Base-by-base conservation (phyloP, 1,140 invertebrate species). In the Anoplolepis gracilipes region DNA sequence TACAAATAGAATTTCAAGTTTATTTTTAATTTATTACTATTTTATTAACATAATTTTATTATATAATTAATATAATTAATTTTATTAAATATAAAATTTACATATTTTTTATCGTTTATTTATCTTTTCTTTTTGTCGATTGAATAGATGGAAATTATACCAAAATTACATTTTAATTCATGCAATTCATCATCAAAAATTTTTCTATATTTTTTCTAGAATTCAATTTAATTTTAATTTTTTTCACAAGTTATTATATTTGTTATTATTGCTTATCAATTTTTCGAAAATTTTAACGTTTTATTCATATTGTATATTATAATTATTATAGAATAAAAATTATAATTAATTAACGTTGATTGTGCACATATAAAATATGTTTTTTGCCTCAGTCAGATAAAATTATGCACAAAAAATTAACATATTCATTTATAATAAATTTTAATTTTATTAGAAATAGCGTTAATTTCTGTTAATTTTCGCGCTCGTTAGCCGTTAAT, bases 81-180 rank as follows among this genome's bases (percentile, higher is more conserved):
- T n/a, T n/a, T n/a, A n/a, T n/a, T n/a, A n/a, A n/a, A 16, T 0
- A 49, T 19, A 30, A 30, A 10, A 64, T 64, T 30, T 30, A 5
- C 4, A 30, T 64, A 30, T 64, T 64, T 28, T 10, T 76, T 6
- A 59, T 76, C 36, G 28, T 59, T 76, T 39, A 36, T 62, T 39
- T 25, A 11, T 42, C 39, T 19, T 2, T 6, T 72, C 28, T 53
- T 53, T 72, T 22, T 1, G 13, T 53, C 6, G 5, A 53, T 72
- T 33, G 10, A 72, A 1, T 72, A 6, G 4, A 13, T 28, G 8
- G 10, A 64, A 46, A 70, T n/a, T 49, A 19, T n/a, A 49, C 10
- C 16, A 10, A 70, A n/a, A n/a, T n/a, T n/a, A 30, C 25, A 30
- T 53, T 69, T 1, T 30, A 33, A 72, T 72, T 53, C 30, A 73